Conservation (phyloP, 2,113 vertebrate genomes). For the Scolopax mira region DNA sequence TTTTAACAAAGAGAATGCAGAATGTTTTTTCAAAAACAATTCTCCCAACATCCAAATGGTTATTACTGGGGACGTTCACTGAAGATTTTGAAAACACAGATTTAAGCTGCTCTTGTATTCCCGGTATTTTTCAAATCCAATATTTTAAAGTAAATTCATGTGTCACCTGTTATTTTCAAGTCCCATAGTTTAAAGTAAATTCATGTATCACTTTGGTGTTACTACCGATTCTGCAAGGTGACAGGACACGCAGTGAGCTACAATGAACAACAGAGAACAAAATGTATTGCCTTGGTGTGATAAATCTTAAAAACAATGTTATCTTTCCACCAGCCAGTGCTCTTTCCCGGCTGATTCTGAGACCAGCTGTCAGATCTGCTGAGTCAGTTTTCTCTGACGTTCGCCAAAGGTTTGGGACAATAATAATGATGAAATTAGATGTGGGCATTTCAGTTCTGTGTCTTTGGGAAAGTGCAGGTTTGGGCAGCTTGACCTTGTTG, state of each 20-base stretch:
- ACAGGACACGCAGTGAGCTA: background rate
- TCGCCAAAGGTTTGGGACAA: background rate
- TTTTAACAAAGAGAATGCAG: background rate
- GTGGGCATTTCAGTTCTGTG: background rate
- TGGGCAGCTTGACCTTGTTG: background rate
- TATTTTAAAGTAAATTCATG: background rate
- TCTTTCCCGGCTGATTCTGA: background rate
- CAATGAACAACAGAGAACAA: background rate
- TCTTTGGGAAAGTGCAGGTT: background rate
- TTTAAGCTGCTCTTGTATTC: background rate
- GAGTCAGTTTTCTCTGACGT: background rate
- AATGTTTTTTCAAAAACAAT: background rate
- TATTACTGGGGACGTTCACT: background rate
- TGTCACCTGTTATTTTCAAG: background rate
- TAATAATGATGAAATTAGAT: background rate
- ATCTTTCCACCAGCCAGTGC: rapidly evolving
- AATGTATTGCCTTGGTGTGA: background rate
- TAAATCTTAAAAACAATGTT: background rate
- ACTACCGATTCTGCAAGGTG: background rate
- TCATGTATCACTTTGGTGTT: background rate
- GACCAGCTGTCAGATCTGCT: background rate
- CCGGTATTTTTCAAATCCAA: background rate
- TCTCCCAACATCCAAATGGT: background rate
- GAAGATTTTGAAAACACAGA: background rate
- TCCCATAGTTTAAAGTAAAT: background rate